Evolutionary conservation across 1,140 invertebrate species (phyloP).

Genomic region (Archivesica marissinica): DNA sequence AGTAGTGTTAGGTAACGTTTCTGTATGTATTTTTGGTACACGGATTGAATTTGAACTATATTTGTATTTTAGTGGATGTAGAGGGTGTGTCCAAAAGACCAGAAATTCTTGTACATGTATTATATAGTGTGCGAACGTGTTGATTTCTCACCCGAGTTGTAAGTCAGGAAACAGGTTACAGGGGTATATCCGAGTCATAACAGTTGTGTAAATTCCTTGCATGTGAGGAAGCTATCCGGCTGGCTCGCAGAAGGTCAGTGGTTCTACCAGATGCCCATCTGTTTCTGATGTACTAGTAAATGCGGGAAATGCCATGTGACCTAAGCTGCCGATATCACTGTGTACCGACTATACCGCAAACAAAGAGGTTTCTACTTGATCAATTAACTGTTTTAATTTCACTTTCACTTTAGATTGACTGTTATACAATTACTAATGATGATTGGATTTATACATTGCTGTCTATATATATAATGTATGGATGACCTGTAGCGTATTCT

Average conservation of each 20-base stretch:
- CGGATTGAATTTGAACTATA: no score
- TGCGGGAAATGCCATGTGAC: not conserved
- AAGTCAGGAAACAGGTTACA: no score
- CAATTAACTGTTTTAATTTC: not conserved
- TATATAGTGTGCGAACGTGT: no score
- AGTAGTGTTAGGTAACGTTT: no score
- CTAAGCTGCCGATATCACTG: not conserved
- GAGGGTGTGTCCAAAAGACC: no score
- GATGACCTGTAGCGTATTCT: constrained; percentile 12
- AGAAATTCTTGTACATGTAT: no score
- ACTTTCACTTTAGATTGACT: not conserved
- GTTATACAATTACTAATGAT: not conserved
- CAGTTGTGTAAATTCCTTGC: not conserved
- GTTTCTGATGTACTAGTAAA: not conserved
- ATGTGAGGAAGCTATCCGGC: not conserved
- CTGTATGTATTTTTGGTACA: no score
- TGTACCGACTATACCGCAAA: not conserved
- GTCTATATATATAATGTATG: not conserved
- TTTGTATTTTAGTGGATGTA: no score
- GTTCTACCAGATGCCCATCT: not conserved
- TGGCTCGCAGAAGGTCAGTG: not conserved
- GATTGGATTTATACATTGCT: not conserved
- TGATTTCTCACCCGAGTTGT: no score
- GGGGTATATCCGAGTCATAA: no score
- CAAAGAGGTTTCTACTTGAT: not conserved